These are phyloP conservation scores for Aegithalos caudatus DNA, from an alignment of 2,113 vertebrate genomes.

Conservation along the genomic window DNA sequence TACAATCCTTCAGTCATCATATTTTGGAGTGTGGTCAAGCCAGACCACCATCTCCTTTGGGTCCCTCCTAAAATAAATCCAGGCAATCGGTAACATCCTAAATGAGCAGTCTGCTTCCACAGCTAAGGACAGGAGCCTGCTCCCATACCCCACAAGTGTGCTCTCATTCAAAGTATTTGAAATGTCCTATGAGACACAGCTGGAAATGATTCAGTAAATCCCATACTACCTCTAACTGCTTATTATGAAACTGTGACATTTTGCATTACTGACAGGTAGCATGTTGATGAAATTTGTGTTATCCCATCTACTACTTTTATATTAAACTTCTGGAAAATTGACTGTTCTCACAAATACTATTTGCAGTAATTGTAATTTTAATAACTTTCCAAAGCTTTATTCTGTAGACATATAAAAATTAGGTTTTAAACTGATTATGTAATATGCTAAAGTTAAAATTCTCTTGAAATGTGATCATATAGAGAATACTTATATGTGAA, in stretches of 20 bases:
- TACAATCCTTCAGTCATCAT: not conserved
- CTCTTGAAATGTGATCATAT: not conserved
- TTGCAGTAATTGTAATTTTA: not conserved
- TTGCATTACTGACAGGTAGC: not conserved
- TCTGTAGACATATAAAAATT: not conserved
- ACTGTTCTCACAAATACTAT: not conserved
- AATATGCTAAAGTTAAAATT: not conserved
- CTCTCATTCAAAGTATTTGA: not conserved
- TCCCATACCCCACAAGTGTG: not conserved
- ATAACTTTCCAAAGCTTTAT: not conserved
- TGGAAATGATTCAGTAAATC: not conserved
- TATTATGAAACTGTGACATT: not conserved
- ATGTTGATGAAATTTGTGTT: not conserved
- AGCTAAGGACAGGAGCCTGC: not conserved
- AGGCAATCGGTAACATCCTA: not conserved
- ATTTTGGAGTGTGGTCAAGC: not conserved
- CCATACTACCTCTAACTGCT: not conserved
- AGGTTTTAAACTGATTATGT: not conserved
- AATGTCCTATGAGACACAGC: not conserved
- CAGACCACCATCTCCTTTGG: not conserved
- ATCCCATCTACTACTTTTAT: not conserved
- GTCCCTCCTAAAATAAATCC: not conserved
- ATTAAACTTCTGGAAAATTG: not conserved
- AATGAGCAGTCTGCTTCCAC: not conserved
- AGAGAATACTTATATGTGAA: not conserved